phyloP scores from a whole-genome alignment of 1,140 invertebrate genomes.

The Euglossa dilemma region DNA sequence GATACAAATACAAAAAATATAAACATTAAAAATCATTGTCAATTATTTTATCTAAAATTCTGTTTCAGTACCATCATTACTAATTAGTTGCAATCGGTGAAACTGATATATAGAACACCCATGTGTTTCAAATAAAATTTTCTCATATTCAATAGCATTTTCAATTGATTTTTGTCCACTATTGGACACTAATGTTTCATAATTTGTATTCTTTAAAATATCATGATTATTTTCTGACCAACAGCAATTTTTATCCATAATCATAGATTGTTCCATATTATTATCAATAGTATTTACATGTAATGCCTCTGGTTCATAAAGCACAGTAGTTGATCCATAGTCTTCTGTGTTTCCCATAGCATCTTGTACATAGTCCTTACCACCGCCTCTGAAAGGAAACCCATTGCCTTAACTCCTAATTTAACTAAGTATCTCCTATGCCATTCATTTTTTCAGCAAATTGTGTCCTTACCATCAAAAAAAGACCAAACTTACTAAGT shows the following conservation, averaged over 20 bases:
- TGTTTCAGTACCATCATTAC: conserved; percentile 65
- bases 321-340: conserved; percentile 68
- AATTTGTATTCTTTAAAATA: conserved; percentile 61
- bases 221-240: conserved; percentile 70
- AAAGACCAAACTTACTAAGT: conserved; percentile 61
- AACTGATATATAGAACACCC: conserved; percentile 77
- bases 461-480: conserved; percentile 54
- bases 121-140: conserved; percentile 78
- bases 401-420: conserved; percentile 69
- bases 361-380: conserved; percentile 70
- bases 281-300: conserved; percentile 31
- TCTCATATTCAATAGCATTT: conserved; percentile 70
- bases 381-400: conserved; percentile 76
- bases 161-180: conserved; percentile 31
- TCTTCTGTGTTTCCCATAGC: conserved; percentile 64
- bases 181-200: conserved; percentile 51
- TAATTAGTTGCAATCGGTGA: conserved; percentile 63
- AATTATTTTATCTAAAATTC: conserved; percentile 71
- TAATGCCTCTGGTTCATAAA: conserved; percentile 68
- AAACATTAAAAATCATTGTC: conserved; percentile 47
- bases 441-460: conserved; percentile 52
- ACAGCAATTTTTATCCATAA: conserved; percentile 51
- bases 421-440: conserved; percentile 47
- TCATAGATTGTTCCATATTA: conserved; percentile 33
- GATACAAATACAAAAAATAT: conserved; percentile 54